Conservation (phyloP, 2,113 vertebrate genomes). For the Tachuris rubrigastra region DNA sequence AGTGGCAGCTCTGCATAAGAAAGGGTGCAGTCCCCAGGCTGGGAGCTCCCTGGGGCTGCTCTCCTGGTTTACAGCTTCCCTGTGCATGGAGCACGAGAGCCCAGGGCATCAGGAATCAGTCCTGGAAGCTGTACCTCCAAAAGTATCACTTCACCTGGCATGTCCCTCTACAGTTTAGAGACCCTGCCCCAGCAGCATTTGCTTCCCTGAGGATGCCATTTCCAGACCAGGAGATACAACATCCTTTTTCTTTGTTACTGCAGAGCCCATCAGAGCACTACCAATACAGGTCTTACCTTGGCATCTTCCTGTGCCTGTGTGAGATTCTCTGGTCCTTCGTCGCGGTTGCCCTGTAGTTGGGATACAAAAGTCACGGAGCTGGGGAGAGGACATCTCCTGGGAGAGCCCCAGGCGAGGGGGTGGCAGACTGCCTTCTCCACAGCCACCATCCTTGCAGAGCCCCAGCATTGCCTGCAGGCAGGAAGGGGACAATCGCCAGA, state of each 20-base stretch:
- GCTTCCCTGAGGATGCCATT: neutral
- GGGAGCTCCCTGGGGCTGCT: neutral
- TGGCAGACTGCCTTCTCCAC: neutral
- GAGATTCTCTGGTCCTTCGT: slow-evolving; percentile 81
- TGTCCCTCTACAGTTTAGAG: neutral
- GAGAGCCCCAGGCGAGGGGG: neutral
- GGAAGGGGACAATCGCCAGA: neutral
- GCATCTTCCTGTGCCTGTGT: slow-evolving; percentile 83
- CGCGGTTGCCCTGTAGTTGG: slow-evolving; percentile 84
- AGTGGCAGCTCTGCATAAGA: neutral
- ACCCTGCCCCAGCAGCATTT: neutral
- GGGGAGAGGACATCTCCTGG: neutral
- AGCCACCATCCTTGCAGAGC: fast-evolving
- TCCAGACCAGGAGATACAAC: neutral
- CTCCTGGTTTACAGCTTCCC: neutral
- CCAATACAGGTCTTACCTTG: slow-evolving; percentile 74
- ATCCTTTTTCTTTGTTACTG: neutral
- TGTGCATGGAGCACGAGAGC: fast-evolving
- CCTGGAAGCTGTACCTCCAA: neutral
- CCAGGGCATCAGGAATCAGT: neutral
- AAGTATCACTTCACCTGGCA: neutral
- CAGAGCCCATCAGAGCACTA: neutral
- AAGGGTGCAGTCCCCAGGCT: fast-evolving
- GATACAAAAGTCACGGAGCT: neutral
- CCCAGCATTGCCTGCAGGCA: neutral